A percentile compares a stretch with the other conserved stretches of the same genome.
Evolutionary conservation across 2,888 invertebrate species (phyloP).

Genomic region (Agrilus cyanescens): DNA sequence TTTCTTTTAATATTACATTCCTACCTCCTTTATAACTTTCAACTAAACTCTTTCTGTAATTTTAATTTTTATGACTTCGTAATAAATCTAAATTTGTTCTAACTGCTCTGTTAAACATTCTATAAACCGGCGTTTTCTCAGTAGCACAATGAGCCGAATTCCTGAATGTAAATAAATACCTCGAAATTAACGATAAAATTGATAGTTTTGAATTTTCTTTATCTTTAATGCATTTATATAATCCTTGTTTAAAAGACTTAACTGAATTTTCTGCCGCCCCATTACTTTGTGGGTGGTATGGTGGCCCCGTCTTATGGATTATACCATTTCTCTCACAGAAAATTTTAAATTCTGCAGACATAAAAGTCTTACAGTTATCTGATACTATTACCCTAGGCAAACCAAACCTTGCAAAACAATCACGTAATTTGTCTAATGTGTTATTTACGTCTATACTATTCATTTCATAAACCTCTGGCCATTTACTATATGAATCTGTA

Average conservation of each 20-base stretch:
- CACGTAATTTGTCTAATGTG: constrained; percentile 11
- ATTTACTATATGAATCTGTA: too few species aligned
- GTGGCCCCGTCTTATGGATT: constrained; percentile 12
- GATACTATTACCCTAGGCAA: constrained; percentile 17
- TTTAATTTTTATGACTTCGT: neutral
- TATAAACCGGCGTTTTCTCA: neutral
- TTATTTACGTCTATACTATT: constrained; percentile 10
- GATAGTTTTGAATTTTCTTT: too few species aligned
- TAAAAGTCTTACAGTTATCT: constrained; percentile 19
- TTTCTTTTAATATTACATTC: neutral
- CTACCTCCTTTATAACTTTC: constrained; percentile 1
- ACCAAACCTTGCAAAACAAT: constrained; percentile 20
- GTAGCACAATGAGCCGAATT: constrained; percentile 3
- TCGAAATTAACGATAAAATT: neutral
- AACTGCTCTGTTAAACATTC: constrained; percentile 2
- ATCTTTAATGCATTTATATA: constrained; percentile 1
- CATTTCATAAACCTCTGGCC: constrained; percentile 27
- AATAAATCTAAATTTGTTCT: constrained; percentile 5
- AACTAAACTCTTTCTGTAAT: neutral
- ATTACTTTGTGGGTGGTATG: constrained; percentile 5
- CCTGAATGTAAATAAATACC: constrained; percentile 2
- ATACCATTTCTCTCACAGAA: constrained; percentile 17
- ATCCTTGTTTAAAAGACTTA: constrained; percentile 5
- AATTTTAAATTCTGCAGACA: constrained; percentile 15
- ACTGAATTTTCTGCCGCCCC: constrained; percentile 6